Evolutionary conservation across 2,113 vertebrate genomes (phyloP).

Genomic region (Trachemys scripta): DNA sequence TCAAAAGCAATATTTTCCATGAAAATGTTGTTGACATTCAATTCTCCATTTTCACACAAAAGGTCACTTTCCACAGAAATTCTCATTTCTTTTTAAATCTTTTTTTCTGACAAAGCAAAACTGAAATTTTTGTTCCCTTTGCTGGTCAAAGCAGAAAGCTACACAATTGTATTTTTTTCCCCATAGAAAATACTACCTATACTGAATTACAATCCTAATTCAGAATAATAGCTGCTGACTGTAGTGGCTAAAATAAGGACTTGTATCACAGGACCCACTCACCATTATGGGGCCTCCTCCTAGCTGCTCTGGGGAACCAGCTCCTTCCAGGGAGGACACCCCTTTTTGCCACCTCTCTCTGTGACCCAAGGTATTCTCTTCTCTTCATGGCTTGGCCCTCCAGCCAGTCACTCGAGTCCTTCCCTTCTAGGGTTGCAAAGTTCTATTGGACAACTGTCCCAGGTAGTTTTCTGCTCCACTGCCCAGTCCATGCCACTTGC

Average conservation of each 20-base stretch:
- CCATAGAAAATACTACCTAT: neutral
- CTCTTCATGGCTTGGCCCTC: too few relatives aligned
- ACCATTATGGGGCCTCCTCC: too few relatives aligned
- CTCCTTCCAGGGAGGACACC: too few relatives aligned
- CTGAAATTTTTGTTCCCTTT: neutral
- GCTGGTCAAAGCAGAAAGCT: neutral
- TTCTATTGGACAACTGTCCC: too few relatives aligned
- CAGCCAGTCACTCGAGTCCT: too few relatives aligned
- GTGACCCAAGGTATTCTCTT: too few relatives aligned
- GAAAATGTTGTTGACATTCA: neutral
- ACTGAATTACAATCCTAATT: neutral
- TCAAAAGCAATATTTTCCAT: neutral
- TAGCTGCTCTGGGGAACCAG: too few relatives aligned
- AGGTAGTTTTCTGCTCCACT: too few relatives aligned
- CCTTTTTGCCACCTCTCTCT: too few relatives aligned
- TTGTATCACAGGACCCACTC: neutral
- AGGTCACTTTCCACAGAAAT: neutral
- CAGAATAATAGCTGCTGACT: neutral
- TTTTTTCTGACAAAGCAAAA: neutral
- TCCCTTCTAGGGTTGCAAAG: too few relatives aligned
- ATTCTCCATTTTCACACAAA: neutral
- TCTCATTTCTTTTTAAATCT: neutral
- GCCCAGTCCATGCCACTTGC: too few relatives aligned
- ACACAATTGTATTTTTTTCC: neutral
- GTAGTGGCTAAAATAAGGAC: neutral